A percentile compares a stretch with the other conserved stretches of the same genome.
These are phyloP conservation scores for Pectinophora gossypiella DNA, from an alignment of 1,140 invertebrate species.

Conservation along the genomic window DNA sequence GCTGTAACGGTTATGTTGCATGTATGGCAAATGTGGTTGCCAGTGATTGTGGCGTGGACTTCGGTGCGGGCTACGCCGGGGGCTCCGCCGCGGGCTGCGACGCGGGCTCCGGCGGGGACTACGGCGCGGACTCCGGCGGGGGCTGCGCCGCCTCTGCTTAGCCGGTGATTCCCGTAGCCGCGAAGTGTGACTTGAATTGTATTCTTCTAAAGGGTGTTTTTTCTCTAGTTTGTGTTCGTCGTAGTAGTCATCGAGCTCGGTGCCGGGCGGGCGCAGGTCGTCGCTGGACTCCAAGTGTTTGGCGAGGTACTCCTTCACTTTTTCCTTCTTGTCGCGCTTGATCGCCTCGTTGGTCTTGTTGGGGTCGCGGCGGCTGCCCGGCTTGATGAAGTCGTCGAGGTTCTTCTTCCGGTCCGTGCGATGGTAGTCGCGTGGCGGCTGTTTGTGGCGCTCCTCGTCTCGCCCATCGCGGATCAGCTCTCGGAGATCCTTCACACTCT, in stretches of 20 bases:
- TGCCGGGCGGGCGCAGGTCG: constrained; percentile 57
- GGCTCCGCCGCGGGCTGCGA: constrained; percentile 19
- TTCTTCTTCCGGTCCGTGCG: constrained; percentile 2
- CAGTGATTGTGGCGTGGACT: constrained; percentile 6
- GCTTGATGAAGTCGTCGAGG: constrained; percentile 47
- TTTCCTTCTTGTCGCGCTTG: constrained; percentile 57
- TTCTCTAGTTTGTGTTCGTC: constrained; percentile 28
- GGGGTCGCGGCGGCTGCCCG: constrained; percentile 58
- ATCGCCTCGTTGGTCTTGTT: constrained; percentile 64
- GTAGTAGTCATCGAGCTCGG: constrained; percentile 58
- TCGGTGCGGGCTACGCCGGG: constrained; percentile 11
- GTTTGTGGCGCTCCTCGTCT: constrained; percentile 8
- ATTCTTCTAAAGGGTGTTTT: neutral
- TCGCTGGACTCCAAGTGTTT: constrained; percentile 52
- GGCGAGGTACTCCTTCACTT: constrained; percentile 56
- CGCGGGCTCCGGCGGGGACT: constrained; percentile 2
- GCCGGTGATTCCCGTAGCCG: neutral
- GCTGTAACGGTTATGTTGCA: neutral
- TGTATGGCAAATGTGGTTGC: constrained; percentile 6
- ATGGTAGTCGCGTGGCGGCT: constrained; percentile 5
- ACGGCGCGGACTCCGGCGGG: neutral
- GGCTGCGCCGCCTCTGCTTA: neutral
- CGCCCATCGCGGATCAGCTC: constrained; percentile 37
- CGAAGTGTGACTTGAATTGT: neutral
- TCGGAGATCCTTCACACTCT: constrained; percentile 39